Percentiles rank a stretch among this genome's conserved stretches.
These are phyloP conservation scores for Todiramphus saurophagus DNA, from an alignment of 2,113 vertebrate genomes.

Conservation along the genomic window DNA sequence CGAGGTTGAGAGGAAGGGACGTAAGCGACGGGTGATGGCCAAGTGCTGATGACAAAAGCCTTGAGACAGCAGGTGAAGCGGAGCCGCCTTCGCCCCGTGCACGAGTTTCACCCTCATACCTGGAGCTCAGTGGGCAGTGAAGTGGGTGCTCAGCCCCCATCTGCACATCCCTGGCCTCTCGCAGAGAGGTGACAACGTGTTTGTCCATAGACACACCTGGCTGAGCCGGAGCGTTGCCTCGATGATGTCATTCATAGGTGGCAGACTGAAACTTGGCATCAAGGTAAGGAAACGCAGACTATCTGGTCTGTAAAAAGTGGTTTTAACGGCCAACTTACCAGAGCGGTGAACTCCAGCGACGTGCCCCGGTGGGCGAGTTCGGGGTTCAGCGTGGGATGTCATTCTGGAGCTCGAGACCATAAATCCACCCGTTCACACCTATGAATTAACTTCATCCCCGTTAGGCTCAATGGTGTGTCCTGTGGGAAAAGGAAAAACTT, in stretches of 20 bases:
- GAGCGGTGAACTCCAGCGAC: not conserved
- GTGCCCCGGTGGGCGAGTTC: rapidly evolving
- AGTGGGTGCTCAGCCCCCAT: not conserved
- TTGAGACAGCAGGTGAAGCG: not conserved
- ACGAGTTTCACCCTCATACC: not conserved
- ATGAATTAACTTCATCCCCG: not conserved
- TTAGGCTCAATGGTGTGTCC: not conserved
- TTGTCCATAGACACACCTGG: rapidly evolving
- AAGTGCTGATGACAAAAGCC: not conserved
- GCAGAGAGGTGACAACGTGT: rapidly evolving
- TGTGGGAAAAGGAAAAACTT: not conserved
- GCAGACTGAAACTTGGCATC: not conserved
- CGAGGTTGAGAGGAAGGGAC: not conserved
- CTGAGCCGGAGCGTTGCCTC: rapidly evolving
- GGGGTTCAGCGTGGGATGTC: not conserved
- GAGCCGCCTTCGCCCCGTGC: not conserved
- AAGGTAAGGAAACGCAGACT: not conserved
- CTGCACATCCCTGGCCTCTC: rapidly evolving
- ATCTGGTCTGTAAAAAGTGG: not conserved
- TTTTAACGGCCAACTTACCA: rapidly evolving
- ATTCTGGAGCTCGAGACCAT: not conserved
- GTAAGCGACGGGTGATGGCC: not conserved
- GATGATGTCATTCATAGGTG: not conserved
- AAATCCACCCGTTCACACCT: not conserved
- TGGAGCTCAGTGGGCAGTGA: not conserved